A percentile compares a stretch with the other conserved stretches of the same genome.
Evolutionary conservation across 1,140 invertebrate genomes (phyloP).

Genomic region (Cyrtorhinus lividipennis): DNA sequence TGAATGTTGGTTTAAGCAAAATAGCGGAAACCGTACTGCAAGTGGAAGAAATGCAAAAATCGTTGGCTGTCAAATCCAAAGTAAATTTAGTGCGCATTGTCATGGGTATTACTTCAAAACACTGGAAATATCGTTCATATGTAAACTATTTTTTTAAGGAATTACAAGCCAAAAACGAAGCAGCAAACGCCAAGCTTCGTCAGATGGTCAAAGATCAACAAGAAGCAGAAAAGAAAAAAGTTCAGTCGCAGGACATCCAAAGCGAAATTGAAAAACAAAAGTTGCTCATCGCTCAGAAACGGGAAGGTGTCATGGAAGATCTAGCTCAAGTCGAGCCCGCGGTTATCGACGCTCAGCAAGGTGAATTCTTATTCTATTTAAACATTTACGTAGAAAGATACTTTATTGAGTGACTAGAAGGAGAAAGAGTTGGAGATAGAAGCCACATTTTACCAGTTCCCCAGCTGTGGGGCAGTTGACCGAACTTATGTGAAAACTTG

Average conservation of each 20-base stretch:
- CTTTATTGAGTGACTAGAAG: no score
- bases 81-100: no score
- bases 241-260: constrained; percentile 95
- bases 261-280: constrained; percentile 78
- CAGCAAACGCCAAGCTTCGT: constrained; percentile 93
- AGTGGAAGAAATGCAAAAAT: constrained; percentile 99
- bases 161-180: constrained; percentile 95
- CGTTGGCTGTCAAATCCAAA: constrained; percentile 86
- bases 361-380: constrained; percentile 38
- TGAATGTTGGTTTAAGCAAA: constrained; percentile 96
- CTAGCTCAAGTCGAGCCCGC: constrained; percentile 94
- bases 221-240: constrained; percentile 98
- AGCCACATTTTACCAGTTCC: no score
- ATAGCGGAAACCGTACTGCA: constrained; percentile 99
- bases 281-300: constrained; percentile 81
- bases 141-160: constrained; percentile 40
- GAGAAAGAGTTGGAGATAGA: no score
- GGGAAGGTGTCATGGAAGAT: constrained; percentile 85
- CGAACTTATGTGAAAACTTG: no score
- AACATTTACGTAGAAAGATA: no score
- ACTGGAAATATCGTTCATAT: no score
- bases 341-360: constrained; percentile 94
- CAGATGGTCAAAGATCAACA: constrained; percentile 99
- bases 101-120: background rate
- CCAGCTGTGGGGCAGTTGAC: no score